phyloP scores from a whole-genome alignment of 2,113 vertebrate genomes.

The Varanus komodoensis region DNA sequence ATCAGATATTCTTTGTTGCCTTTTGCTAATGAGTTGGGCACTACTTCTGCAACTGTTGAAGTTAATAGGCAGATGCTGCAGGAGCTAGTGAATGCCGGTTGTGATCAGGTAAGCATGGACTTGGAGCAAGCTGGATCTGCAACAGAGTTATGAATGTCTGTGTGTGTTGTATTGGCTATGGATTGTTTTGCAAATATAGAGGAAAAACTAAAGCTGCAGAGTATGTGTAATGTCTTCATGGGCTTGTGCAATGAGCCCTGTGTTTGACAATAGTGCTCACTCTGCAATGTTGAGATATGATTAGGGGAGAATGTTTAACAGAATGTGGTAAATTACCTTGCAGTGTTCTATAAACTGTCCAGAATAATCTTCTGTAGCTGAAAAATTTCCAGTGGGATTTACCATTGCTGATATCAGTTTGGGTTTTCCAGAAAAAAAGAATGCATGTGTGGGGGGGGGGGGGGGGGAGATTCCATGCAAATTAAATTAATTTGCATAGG shows the following conservation, averaged over 20 bases:
- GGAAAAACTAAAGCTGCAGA: rapidly evolving
- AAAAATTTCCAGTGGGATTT: neutral
- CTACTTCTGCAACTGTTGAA: slow-evolving; percentile 80
- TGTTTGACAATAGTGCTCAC: neutral
- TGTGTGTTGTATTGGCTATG: neutral
- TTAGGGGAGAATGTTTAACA: neutral
- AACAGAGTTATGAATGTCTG: rapidly evolving
- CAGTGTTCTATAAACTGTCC: neutral
- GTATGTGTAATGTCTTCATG: neutral
- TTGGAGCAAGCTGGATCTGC: neutral
- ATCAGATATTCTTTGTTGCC: slow-evolving; percentile 97
- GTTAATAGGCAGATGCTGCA: slow-evolving; percentile 98
- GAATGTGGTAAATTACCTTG: neutral
- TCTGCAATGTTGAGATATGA: too few species aligned
- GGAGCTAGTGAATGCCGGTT: slow-evolving; percentile 95
- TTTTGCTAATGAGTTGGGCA: slow-evolving; percentile 91
- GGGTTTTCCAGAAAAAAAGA: too few species aligned
- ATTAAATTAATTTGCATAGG: too few species aligned
- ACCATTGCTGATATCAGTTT: neutral
- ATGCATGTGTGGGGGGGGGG: too few species aligned
- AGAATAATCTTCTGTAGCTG: neutral
- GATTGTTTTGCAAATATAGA: neutral
- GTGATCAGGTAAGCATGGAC: slow-evolving; percentile 88
- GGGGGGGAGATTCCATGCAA: too few species aligned
- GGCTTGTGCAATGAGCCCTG: neutral